Evolutionary conservation across 2,797 vertebrate species (phyloP), one percentile per base, ranked within the genome.

Genomic region (Vipera latastei): DNA sequence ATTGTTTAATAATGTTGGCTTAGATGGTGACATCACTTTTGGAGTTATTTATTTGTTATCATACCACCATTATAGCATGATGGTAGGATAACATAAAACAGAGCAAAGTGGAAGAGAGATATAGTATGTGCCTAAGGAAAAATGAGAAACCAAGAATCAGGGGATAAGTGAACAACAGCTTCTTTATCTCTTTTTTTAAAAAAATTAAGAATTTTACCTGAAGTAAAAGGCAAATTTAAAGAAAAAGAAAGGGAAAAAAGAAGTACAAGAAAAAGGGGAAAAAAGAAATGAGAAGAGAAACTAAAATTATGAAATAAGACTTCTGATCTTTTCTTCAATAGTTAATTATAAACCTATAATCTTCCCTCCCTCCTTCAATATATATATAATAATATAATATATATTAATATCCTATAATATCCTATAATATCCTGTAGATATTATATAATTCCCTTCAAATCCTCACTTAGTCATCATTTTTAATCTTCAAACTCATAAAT

Each of bases 1-100:
- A 96, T 96, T 96, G 91, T 96, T 97, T 96, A 96, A 97, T 96
- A 97, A 96, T 96, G 95, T 97, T 96, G 97, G 96, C 73, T 96
- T 94, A 96, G 95, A 94, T 95, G 94, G 94, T 96, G 96, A 97
- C 95, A 96, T 95, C 89, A 96, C 94, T 95, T 83, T 95, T 94
- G 95, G 96, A 95, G 94, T 90, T 95, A 94, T 89, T 94, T 97
- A 95, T 95, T 91, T 86, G n/a, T 90, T 69, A 69, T 94, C 85
- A 89, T 38, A 85, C 89, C 8, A 12, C 92, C 60, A 89, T 95
- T 93, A 94, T 94, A 94, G 92, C 0, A 53, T 93, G 48, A 44
- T 92, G 57, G 48, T 0, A 0, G 55, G 89, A 86, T 32, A 22
- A 48, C 20, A 48, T 83, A 83, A 57, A 90, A n/a, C 26, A 57